Evolutionary conservation across 2,797 vertebrate genomes (phyloP).

Genomic region (Sebastes iracundus): DNA sequence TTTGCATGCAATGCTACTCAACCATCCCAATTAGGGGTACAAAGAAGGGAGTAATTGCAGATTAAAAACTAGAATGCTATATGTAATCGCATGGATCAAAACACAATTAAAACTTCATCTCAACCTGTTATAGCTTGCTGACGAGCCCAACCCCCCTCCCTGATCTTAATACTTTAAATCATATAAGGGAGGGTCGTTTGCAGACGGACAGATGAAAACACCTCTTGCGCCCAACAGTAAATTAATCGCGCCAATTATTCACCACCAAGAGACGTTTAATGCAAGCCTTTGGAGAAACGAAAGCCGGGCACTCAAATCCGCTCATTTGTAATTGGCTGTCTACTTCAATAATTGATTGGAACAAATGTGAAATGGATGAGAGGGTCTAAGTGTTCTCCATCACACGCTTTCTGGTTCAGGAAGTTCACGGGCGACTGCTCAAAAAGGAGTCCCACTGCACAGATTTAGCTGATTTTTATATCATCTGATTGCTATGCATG

Average conservation of each 20-base stretch:
- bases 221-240: constrained; percentile 83
- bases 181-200: constrained; percentile 76
- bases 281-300: constrained; percentile 83
- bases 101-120: constrained; percentile 85
- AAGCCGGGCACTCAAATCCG: constrained; percentile 85
- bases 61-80: constrained; percentile 80
- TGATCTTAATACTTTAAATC: constrained; percentile 82
- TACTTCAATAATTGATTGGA: constrained; percentile 90
- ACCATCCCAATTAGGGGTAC: constrained; percentile 73
- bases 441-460: constrained; percentile 60
- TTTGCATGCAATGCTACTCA: constrained; percentile 72
- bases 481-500: constrained; percentile 54
- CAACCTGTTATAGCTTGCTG: constrained; percentile 74
- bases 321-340: constrained; percentile 88
- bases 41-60: constrained; percentile 81
- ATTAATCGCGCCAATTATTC: constrained; percentile 88
- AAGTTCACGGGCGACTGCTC: constrained; percentile 72
- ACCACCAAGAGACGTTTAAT: constrained; percentile 83
- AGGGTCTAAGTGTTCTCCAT: constrained; percentile 86
- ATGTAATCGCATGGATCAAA: constrained; percentile 83
- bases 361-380: constrained; percentile 89
- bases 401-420: constrained; percentile 79
- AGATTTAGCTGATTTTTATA: constrained; percentile 68
- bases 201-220: constrained; percentile 80
- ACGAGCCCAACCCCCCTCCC: constrained; percentile 53